Evolutionary conservation across 64 coral and sea anemone genomes (phyloP).

Genomic region (Stylophora pistillata): DNA sequence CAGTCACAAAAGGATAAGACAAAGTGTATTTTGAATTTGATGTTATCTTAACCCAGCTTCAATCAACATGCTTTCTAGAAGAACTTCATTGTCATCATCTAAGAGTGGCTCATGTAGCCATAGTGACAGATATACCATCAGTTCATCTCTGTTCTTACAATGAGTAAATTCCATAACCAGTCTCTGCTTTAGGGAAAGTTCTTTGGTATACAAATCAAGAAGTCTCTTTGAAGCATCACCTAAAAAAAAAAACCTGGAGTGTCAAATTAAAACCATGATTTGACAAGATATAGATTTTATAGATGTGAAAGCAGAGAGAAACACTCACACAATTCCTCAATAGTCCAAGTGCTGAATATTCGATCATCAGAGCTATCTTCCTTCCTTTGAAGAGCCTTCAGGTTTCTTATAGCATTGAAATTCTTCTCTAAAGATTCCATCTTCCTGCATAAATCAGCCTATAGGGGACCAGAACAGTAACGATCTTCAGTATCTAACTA

Average conservation of each 20-base stretch:
- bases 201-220: slow-evolving; percentile 61
- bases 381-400: slow-evolving; percentile 56
- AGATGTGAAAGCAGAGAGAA: not conserved
- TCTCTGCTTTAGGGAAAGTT: slow-evolving; percentile 85
- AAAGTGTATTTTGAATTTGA: not conserved
- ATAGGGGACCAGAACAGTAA: not conserved
- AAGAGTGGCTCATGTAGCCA: slow-evolving; percentile 94
- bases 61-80: slow-evolving; percentile 89
- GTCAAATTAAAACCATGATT: too few relatives aligned
- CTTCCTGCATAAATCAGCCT: slow-evolving; percentile 65
- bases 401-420: slow-evolving; percentile 75
- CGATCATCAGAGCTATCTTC: not conserved
- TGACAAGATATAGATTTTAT: too few relatives aligned
- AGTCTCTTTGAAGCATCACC: slow-evolving; percentile 76
- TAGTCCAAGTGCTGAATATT: slow-evolving; percentile 79
- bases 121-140: slow-evolving; percentile 82
- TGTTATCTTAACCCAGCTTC: slow-evolving; percentile 78
- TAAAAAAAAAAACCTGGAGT: slow-evolving; percentile 38
- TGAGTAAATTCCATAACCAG: slow-evolving; percentile 70
- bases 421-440: slow-evolving; percentile 74
- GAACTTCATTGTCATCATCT: slow-evolving; percentile 47
- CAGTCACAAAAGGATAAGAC: not conserved
- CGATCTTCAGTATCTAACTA: not conserved
- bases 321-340: slow-evolving; percentile 88
- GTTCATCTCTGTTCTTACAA: slow-evolving; percentile 74